Conservation (phyloP, 1,140 invertebrate species). For the Plectrocnemia conspersa region DNA sequence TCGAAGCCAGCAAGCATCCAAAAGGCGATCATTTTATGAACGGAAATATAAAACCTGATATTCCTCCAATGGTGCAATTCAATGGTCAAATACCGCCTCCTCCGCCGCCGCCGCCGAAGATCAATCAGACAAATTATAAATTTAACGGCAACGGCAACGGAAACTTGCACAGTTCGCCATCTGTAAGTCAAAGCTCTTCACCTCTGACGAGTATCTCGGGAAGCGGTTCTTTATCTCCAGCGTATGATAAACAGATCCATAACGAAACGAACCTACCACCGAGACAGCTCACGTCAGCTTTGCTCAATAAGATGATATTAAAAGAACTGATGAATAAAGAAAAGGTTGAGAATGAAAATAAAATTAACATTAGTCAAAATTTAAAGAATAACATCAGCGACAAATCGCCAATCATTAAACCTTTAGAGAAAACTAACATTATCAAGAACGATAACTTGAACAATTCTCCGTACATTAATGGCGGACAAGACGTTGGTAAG, state of each 20-base stretch:
- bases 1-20: slow-evolving; percentile 17
- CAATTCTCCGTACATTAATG: too few species aligned
- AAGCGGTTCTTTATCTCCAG: slow-evolving; percentile 30
- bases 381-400: slow-evolving; percentile 23
- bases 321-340: slow-evolving; percentile 23
- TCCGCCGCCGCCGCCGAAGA: background rate
- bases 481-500: too few species aligned
- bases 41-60: slow-evolving; percentile 11
- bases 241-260: slow-evolving; percentile 20
- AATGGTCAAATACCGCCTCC: slow-evolving; percentile 9
- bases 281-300: slow-evolving; percentile 28
- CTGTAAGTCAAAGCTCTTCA: slow-evolving; percentile 28
- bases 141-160: slow-evolving; percentile 1
- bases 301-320: slow-evolving; percentile 29
- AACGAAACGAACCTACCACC: slow-evolving; percentile 25
- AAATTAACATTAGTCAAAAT: slow-evolving; percentile 7
- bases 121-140: slow-evolving; percentile 13
- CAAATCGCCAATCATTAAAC: too few species aligned
- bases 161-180: slow-evolving; percentile 20
- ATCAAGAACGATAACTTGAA: too few species aligned
- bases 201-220: slow-evolving; percentile 30
- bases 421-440: too few species aligned
- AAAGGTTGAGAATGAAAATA: slow-evolving; percentile 3
- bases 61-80: background rate
- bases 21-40: slow-evolving; percentile 16